Base-by-base conservation (phyloP, 2,888 invertebrate species). In the Disparrhopalites patrizii region DNA sequence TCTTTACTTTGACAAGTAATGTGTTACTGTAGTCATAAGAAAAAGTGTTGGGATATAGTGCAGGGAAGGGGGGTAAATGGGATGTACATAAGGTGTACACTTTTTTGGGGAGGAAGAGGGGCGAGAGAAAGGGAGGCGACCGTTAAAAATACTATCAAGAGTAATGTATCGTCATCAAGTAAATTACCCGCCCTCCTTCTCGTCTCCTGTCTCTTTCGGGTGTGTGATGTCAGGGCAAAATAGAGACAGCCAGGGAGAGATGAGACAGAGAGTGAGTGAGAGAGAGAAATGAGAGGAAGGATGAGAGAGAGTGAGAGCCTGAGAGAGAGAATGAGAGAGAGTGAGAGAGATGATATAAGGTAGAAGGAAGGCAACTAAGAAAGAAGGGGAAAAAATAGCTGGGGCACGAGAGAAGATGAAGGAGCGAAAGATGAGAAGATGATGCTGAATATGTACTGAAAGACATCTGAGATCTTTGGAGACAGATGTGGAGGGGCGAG, bases 111-210 rank as follows among this genome's bases (percentile, higher is more conserved):
- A 36, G 15, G 15, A 36, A 15, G 36, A 7, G 15, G 36, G 15
- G 36, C 7, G 36, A 36, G 36, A 36, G 36, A 36, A 15, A 36
- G 36, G 58, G 58, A 43, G 43, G 58, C 27, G 43, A 36, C 43
- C 58, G 58, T 58, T 58, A 58, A 56, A 58, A 40, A n/a, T n/a
- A n/a, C n/a, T 64, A 63, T 66, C 54, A 55, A 65, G 70, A 70
- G 68, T 70, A 72, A 72, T 72, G 70, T 68, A 70, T 71, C 69
- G 69, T 70, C 70, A 70, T 68, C 52, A 66, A 65, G 65, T 68
- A 67, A 70, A 68, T 66, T 68, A 63, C 68, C 66, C 66, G 66
- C 69, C 66, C 69, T 65, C 66, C 43, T 54, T 66, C 57, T 47
- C 38, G 55, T 55, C 56, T 47, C 55, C 55, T 47, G 30, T 20